Percentiles rank a stretch among this genome's conserved stretches.
These are phyloP conservation scores for Periophthalmus magnuspinnatus DNA, from an alignment of 2,797 vertebrate species.

Conservation along the genomic window DNA sequence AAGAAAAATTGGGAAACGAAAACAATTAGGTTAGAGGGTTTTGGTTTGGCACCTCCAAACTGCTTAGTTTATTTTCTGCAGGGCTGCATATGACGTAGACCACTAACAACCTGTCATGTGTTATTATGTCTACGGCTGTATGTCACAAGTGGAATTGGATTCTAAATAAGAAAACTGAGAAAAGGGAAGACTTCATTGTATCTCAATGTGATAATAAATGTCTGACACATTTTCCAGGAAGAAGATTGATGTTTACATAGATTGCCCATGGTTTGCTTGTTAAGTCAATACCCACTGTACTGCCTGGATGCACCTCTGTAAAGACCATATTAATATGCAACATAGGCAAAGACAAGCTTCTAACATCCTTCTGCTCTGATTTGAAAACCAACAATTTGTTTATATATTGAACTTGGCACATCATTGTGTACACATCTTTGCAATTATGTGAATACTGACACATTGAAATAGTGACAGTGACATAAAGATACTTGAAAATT, in stretches of 20 bases:
- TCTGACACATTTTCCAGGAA: not conserved
- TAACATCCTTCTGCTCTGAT: not conserved
- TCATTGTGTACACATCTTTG: not conserved
- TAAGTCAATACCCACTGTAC: conserved; percentile 6
- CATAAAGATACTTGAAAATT: not conserved
- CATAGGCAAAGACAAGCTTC: conserved; percentile 6
- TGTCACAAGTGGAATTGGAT: not conserved
- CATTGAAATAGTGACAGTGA: not conserved
- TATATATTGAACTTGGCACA: not conserved
- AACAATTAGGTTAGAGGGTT: too few relatives aligned
- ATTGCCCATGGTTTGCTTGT: conserved; percentile 7
- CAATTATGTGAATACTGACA: not conserved
- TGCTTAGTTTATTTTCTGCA: not conserved
- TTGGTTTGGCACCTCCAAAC: too few relatives aligned
- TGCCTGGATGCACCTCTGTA: conserved; percentile 3
- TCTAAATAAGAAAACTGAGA: not conserved
- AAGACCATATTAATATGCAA: conserved; percentile 4
- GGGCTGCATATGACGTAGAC: not conserved
- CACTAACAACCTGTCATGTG: not conserved
- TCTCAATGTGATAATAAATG: not conserved
- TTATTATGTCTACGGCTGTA: not conserved
- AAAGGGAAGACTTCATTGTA: not conserved
- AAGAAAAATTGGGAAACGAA: too few relatives aligned
- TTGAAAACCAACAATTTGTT: not conserved
- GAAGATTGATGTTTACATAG: conserved; percentile 8